Percentiles rank a stretch among this genome's conserved stretches.
Conservation (phyloP, 2,888 invertebrate species). For the Ichneumoninae sp. region DNA sequence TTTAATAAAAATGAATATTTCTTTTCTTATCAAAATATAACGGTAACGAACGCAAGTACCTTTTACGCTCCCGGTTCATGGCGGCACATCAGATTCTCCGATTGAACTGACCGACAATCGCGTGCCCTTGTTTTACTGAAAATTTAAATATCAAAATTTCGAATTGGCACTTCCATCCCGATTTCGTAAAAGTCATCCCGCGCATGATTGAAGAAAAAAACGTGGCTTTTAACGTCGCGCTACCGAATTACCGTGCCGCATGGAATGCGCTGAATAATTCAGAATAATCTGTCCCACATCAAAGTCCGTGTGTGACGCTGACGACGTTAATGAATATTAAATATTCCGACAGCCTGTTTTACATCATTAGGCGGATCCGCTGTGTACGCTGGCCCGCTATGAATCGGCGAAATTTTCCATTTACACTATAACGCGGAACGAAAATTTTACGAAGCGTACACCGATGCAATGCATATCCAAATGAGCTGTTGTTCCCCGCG, state of each 20-base stretch:
- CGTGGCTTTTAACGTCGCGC: not conserved
- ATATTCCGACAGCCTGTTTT: not conserved
- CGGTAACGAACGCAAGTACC: no score
- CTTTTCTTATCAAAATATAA: no score
- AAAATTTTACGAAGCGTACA: not conserved
- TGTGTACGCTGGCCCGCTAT: not conserved
- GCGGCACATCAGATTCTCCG: no score
- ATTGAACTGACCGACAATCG: no score
- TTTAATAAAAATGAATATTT: no score
- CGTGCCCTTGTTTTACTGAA: no score
- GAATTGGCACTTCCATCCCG: no score
- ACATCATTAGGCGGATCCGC: not conserved
- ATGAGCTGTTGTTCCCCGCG: slow-evolving; percentile 23
- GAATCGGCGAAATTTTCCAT: not conserved
- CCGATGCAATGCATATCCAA: slow-evolving; percentile 15
- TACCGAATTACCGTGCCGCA: not conserved
- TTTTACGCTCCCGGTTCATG: no score
- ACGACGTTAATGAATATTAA: not conserved
- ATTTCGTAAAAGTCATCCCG: no score
- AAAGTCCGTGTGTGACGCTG: not conserved
- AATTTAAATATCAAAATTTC: no score
- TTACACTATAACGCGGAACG: not conserved
- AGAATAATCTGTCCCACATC: not conserved
- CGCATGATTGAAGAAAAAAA: no score
- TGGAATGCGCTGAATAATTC: not conserved